phyloP scores from a whole-genome alignment of 2,113 vertebrate genomes.

The Dolichallabes microphthalmus region DNA sequence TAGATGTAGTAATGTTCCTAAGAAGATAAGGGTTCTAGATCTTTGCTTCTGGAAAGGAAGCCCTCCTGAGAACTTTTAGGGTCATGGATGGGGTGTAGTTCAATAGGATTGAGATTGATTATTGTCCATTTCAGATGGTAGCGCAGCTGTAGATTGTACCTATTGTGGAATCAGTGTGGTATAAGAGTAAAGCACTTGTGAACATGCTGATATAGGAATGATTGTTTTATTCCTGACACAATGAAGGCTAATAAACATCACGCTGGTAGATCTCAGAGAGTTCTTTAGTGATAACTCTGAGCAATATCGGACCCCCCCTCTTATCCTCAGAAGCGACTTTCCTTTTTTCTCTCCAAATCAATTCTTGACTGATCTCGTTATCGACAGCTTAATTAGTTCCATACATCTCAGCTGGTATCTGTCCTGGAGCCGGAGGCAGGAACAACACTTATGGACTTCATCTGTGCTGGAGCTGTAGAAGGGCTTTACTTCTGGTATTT shows the following conservation, averaged over 20 bases:
- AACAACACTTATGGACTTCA: background rate
- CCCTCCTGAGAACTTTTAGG: background rate
- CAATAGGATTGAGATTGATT: background rate
- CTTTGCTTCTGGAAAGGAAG: background rate
- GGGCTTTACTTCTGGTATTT: conserved; percentile 56
- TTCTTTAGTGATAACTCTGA: background rate
- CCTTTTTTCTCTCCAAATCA: background rate
- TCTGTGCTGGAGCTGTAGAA: conserved; percentile 27
- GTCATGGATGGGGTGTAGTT: background rate
- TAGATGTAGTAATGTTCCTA: background rate
- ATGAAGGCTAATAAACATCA: background rate
- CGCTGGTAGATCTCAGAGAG: background rate
- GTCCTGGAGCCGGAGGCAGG: background rate
- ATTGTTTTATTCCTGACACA: background rate
- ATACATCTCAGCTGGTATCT: conserved; percentile 27
- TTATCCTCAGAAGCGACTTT: conserved; percentile 1
- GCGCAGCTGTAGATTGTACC: background rate
- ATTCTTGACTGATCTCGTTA: conserved; percentile 20
- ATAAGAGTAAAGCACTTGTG: background rate
- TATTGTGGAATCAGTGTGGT: background rate
- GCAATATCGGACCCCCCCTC: conserved; percentile 8
- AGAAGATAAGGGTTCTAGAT: background rate
- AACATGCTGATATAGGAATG: background rate
- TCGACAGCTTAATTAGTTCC: conserved; percentile 56
- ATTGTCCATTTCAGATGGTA: background rate